Base-by-base conservation (phyloP, 1,140 invertebrate genomes). In the Drosophila sp. region DNA sequence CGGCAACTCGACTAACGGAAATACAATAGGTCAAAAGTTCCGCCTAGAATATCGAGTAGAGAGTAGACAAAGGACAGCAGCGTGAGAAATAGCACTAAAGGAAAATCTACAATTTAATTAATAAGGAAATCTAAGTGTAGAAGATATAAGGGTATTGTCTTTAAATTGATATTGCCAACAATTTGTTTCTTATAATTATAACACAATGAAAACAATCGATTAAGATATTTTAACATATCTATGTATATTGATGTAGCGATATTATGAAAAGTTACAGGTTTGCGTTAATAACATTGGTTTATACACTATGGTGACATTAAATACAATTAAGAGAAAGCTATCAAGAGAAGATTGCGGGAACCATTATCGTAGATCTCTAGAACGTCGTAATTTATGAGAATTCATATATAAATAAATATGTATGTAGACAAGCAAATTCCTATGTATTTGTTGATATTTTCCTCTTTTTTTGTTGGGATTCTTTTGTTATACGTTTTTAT, bases 401-500 rank as follows among this genome's bases (percentile, higher is more conserved):
- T 67, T 78, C 65, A 83, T 72, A 83, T 83, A 54, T 41, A 61
- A 32, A 38, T 21, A 48, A 41, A 72, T 72, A 76, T 59, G 14
- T 45, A 48, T 16, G n/a, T 51, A 34, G 56, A 25, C 21, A 21
- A 21, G 21, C 21, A 21, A 63, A 7, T 54, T 36, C 29, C 25
- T 54, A 21, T 48, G n/a, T 64, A 27, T 51, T 58, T 38, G 36
- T 76, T 27, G 29, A 54, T 65, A 11, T 43, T 45, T 54, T 54
- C 27, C 27, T 41, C 7, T 21, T 46, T 80, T 43, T 48, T 74
- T 80, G 63, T 65, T 71, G 54, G 43, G 63, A 66, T 76, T 84
- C 76, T 84, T 84, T 84, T 84, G 80, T 76, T 84, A 62, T 81
- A 32, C 67, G 66, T 76, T 80, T 80, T 82, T 80, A 76, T 89